Conservation (phyloP, 2,888 invertebrate species). For the Panopea generosa region DNA sequence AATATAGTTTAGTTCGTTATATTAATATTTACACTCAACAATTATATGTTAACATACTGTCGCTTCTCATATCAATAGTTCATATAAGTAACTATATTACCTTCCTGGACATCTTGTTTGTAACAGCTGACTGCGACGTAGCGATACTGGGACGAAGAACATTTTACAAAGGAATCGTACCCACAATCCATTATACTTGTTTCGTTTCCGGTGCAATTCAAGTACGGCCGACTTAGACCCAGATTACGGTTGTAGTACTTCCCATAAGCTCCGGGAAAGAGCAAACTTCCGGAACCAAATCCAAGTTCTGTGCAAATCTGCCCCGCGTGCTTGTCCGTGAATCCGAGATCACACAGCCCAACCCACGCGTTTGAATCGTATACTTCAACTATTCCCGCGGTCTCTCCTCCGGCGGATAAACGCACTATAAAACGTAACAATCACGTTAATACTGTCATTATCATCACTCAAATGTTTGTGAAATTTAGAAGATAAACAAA, state of each 20-base stretch:
- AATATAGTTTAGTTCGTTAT: too few species aligned
- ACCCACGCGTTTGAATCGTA: conserved; percentile 87
- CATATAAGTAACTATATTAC: too few species aligned
- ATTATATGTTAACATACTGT: too few species aligned
- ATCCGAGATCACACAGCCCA: conserved; percentile 90
- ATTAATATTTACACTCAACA: too few species aligned
- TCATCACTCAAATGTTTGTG: too few species aligned
- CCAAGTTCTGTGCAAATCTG: conserved; percentile 91
- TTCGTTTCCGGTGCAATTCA: conserved; percentile 67
- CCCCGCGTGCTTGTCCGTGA: conserved; percentile 88
- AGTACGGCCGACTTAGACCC: conserved; percentile 55
- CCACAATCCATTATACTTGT: conserved; percentile 66
- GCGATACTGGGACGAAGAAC: conserved; percentile 55
- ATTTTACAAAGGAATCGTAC: conserved; percentile 51
- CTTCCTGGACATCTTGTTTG: neutral
- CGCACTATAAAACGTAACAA: too few species aligned
- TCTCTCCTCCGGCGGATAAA: conserved; percentile 48
- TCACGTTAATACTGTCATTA: too few species aligned
- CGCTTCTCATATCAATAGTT: too few species aligned
- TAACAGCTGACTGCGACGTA: conserved; percentile 71
- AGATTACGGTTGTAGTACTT: conserved; percentile 59
- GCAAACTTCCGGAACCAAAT: conserved; percentile 79
- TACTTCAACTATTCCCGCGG: conserved; percentile 67
- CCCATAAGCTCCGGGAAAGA: conserved; percentile 66
- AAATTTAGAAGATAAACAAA: too few species aligned